Conservation (phyloP, 2,797 vertebrate species). For the Malurus splendens region DNA sequence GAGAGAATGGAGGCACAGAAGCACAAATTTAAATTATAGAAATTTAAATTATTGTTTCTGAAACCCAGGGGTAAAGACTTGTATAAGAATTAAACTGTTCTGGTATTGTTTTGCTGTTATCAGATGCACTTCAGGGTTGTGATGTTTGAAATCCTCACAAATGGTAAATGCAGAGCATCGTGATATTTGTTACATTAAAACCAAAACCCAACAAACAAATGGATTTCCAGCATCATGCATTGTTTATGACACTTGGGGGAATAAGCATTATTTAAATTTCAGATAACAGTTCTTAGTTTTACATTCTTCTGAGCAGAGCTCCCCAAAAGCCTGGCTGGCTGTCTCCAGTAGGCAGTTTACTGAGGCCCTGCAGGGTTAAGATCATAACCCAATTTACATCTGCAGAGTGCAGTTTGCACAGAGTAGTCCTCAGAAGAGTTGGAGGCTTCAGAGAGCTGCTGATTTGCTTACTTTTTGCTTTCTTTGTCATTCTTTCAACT, state of each 20-base stretch:
- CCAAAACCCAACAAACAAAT: not conserved
- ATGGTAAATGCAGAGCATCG: not conserved
- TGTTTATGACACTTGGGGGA: not conserved
- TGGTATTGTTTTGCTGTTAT: not conserved
- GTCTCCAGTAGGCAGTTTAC: not conserved
- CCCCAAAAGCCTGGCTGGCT: not conserved
- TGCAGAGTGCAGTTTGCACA: not conserved
- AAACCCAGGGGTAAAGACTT: not conserved
- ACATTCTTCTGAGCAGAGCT: not conserved
- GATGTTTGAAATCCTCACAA: not conserved
- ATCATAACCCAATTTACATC: accelerated
- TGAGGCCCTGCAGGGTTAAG: not conserved
- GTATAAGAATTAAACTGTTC: not conserved
- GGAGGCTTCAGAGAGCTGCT: not conserved
- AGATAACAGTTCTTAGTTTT: not conserved
- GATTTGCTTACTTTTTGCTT: not conserved
- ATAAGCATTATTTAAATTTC: not conserved
- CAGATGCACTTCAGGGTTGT: not conserved
- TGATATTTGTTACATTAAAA: not conserved
- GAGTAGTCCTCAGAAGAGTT: not conserved
- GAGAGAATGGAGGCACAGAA: not conserved
- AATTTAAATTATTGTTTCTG: not conserved
- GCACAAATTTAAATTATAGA: not conserved
- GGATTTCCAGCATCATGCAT: not conserved
- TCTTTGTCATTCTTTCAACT: not conserved